Conservation (phyloP, 30 jellyfish, hydroid and myxozoan genomes). For the Pseudorhiza aurosa region DNA sequence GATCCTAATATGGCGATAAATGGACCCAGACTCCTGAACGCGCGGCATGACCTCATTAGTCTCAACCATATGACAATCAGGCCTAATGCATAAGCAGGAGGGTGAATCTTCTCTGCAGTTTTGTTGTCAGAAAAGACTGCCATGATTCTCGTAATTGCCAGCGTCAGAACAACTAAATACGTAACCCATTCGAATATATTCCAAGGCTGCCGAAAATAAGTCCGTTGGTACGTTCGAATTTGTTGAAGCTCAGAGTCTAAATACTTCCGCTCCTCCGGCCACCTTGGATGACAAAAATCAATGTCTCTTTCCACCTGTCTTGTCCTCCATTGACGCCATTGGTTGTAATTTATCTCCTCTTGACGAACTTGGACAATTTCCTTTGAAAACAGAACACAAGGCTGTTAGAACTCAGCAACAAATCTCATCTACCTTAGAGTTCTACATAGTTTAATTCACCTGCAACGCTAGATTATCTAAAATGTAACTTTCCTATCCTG, state of each 20-base stretch:
- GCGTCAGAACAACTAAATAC: conserved; percentile 83
- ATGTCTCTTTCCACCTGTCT: conserved; percentile 96
- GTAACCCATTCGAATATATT: conserved; percentile 98
- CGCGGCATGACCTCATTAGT: conserved; percentile 97
- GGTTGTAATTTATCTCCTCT: conserved; percentile 87
- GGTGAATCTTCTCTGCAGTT: conserved; percentile 88
- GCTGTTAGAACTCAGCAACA: no score
- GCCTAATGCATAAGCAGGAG: conserved; percentile 89
- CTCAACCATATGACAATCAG: conserved; percentile 96
- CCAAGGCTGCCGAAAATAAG: conserved; percentile 99
- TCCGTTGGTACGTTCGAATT: conserved; percentile 94
- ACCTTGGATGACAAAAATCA: conserved; percentile 95
- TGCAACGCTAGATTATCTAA: no score
- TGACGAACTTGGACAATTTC: conserved; percentile 87
- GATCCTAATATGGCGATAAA: conserved; percentile 97
- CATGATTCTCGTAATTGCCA: conserved; percentile 88
- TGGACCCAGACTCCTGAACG: conserved; percentile 98
- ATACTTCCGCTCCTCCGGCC: conserved; percentile 99
- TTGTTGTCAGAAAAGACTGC: conserved; percentile 70
- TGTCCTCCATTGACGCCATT: conserved; percentile 98
- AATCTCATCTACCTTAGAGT: no score
- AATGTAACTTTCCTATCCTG: no score
- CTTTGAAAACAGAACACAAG: conserved; percentile 26
- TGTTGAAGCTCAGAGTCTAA: conserved; percentile 97
- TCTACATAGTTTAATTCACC: no score